These are phyloP conservation scores for Seira musarum DNA, from an alignment of 2,888 invertebrate genomes.

Conservation along the genomic window DNA sequence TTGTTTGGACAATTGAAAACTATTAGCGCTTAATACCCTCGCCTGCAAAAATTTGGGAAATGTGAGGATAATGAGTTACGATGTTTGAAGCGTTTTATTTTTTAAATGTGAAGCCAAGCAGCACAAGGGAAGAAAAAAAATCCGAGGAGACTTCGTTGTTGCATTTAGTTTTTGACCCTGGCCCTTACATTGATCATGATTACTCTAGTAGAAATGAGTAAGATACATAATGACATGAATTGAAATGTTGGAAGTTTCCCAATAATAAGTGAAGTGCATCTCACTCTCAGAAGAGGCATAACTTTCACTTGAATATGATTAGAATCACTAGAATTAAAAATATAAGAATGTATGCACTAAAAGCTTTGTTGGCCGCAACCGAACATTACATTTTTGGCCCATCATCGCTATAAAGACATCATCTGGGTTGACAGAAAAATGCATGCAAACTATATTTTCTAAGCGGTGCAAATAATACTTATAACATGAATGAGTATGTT, in stretches of 20 bases:
- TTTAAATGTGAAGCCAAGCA: neutral
- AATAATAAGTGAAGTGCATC: neutral
- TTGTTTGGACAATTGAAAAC: conserved; percentile 3
- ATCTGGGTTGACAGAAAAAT: conserved; percentile 2
- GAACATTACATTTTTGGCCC: neutral
- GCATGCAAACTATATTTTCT: neutral
- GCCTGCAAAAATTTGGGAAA: neutral
- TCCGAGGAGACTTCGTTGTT: no score
- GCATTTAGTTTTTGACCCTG: neutral
- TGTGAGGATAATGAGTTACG: neutral
- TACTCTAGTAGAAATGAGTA: neutral
- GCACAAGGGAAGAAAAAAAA: no score
- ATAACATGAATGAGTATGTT: neutral
- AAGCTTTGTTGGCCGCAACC: neutral
- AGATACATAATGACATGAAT: neutral
- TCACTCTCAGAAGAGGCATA: neutral
- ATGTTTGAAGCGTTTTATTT: neutral
- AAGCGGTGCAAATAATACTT: neutral
- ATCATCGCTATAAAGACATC: neutral
- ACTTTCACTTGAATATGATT: conserved; percentile 2
- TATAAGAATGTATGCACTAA: neutral
- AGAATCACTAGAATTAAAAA: neutral
- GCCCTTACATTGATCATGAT: conserved; percentile 4
- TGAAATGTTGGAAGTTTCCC: neutral
- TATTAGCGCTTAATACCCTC: neutral